Base-by-base conservation (phyloP, 1,140 invertebrate genomes). In the Aphelenchoides fujianensis region DNA sequence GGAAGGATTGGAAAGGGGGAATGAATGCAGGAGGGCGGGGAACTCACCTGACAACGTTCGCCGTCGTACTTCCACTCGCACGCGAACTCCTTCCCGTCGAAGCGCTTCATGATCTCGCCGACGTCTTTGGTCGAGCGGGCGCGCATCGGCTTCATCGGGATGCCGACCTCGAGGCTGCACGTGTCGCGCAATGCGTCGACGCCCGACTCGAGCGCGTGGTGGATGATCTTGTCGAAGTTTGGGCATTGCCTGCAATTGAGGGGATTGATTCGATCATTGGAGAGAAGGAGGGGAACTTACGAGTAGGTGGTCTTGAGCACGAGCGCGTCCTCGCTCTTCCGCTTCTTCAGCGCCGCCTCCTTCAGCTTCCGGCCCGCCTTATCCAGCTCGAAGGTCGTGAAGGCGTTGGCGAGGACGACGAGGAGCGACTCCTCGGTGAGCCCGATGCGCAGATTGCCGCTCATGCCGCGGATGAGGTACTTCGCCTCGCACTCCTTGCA, bases 31-130 rank as follows among this genome's bases (percentile, higher is more conserved):
- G n/a, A n/a, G n/a, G 75, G 23, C 28, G 35, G 79, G 69, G 66
- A n/a, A 79, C 69, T 70, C 75, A 94, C 91, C 88, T 98, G 97
- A 2, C 94, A 96, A 82, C 97, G 87, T 88, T 99, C 97, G 2
- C 97, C 97, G 86, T 99, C 97, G 85, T 99, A 99, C 85, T 99
- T 99, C 89, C 91, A 99, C 88, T 99, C 97, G 85, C 95, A 98
- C 1, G 95, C 97, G 82, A 99, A 98, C 80, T 92, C 90, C 76
- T 91, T 86, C 32, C 90, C 89, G 71, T 96, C 94, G 86, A 99
- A 98, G 68, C 94, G 88, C 61, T 90, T 88, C 2, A 98, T 85
- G 16, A 98, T 92, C 86, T 98, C 95, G 79, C 85, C 85, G 9
- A 89, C 85, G 66, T 94, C 94, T 86, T 93, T 94, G 0, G 95